Evolutionary conservation across 2,797 vertebrate species (phyloP).

Genomic region (Hapalemur alaotrensis): DNA sequence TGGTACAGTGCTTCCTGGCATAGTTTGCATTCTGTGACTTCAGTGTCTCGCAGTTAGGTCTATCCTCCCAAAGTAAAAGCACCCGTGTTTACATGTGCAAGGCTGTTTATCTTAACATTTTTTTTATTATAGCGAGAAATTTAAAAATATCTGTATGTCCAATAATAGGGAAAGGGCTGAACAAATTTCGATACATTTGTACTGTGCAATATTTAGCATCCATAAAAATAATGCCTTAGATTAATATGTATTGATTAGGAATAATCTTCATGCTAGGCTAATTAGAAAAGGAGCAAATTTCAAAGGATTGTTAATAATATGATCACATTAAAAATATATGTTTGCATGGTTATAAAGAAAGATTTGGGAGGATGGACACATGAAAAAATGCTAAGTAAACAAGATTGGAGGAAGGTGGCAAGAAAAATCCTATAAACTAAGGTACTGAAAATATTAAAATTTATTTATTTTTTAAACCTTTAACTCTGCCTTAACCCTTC

Average conservation of each 20-base stretch:
- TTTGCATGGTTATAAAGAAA: neutral
- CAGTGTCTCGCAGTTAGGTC: neutral
- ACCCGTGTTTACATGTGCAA: too few relatives aligned
- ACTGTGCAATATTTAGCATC: neutral
- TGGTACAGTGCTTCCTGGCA: neutral
- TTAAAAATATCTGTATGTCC: neutral
- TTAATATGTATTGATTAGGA: neutral
- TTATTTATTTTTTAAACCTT: neutral
- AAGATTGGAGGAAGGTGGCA: neutral
- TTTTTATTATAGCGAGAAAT: neutral
- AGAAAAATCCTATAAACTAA: neutral
- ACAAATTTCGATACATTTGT: neutral
- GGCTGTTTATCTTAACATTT: neutral
- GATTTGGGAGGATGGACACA: neutral
- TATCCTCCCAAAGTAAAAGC: neutral
- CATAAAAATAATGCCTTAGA: neutral
- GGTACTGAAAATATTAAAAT: neutral
- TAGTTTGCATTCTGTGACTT: neutral
- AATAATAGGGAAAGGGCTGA: neutral
- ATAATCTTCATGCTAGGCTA: neutral
- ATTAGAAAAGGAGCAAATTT: neutral
- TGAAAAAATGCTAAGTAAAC: neutral
- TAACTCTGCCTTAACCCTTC: neutral
- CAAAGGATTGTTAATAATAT: neutral
- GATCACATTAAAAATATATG: neutral